A percentile compares a stretch with the other conserved stretches of the same genome.
These are phyloP conservation scores for Apoda limacodes DNA, from an alignment of 2,888 invertebrate species.

Conservation along the genomic window DNA sequence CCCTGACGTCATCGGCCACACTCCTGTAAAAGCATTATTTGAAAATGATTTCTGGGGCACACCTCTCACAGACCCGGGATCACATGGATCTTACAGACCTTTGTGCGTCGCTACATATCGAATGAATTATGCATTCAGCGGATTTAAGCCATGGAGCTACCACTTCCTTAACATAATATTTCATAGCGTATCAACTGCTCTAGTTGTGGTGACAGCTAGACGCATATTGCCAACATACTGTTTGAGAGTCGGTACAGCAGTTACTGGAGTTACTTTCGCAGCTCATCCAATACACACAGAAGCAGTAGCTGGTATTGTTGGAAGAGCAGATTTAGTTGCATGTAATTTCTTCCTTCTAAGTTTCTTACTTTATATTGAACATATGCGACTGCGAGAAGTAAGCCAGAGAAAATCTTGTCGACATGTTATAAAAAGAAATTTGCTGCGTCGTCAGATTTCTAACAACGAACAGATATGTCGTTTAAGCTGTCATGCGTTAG, in stretches of 20 bases:
- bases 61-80: slow-evolving; percentile 90
- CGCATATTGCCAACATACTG: slow-evolving; percentile 74
- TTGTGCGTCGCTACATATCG: slow-evolving; percentile 91
- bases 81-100: slow-evolving; percentile 97
- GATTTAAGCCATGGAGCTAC: slow-evolving; percentile 84
- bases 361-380: slow-evolving; percentile 86
- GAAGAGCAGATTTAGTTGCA: slow-evolving; percentile 93
- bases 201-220: slow-evolving; percentile 83
- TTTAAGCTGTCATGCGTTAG: slow-evolving; percentile 52
- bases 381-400: slow-evolving; percentile 74
- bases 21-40: slow-evolving; percentile 85
- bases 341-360: slow-evolving; percentile 91
- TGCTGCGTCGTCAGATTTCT: slow-evolving; percentile 33
- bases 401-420: slow-evolving; percentile 46
- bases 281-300: slow-evolving; percentile 97
- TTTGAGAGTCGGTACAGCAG: slow-evolving; percentile 75
- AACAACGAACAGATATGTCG: slow-evolving; percentile 45
- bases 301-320: slow-evolving; percentile 95
- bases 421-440: slow-evolving; percentile 37
- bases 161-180: slow-evolving; percentile 88
- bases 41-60: slow-evolving; percentile 99
- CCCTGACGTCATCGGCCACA: slow-evolving; percentile 88
- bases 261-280: slow-evolving; percentile 90
- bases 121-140: slow-evolving; percentile 82
- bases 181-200: slow-evolving; percentile 85